Evolutionary conservation across 1,140 invertebrate genomes (phyloP).

Genomic region (silkworm (Bombyx mori)): ASM3026992v2 NC_085118.1:13846501-13847000

Average conservation of each 20-base stretch:
- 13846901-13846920: no score
- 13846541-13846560: constrained; percentile 31
- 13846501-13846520: no score
- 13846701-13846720: constrained; percentile 47
- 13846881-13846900: no score
- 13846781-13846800: no score
- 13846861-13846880: no score
- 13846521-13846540: constrained; percentile 11
- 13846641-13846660: constrained; percentile 50
- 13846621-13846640: constrained; percentile 53
- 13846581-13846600: constrained; percentile 51
- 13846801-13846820: no score
- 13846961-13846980: no score
- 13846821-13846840: no score
- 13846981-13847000: no score
- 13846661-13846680: constrained; percentile 18
- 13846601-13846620: constrained; percentile 55
- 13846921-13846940: no score
- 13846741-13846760: constrained; percentile 26
- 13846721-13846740: constrained; percentile 26
- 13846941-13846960: no score
- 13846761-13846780: neutral
- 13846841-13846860: no score
- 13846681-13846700: constrained; percentile 45
- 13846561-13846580: constrained; percentile 36